These are phyloP conservation scores for Fragum fragum DNA, from an alignment of 2,888 invertebrate genomes.

Conservation along the genomic window DNA sequence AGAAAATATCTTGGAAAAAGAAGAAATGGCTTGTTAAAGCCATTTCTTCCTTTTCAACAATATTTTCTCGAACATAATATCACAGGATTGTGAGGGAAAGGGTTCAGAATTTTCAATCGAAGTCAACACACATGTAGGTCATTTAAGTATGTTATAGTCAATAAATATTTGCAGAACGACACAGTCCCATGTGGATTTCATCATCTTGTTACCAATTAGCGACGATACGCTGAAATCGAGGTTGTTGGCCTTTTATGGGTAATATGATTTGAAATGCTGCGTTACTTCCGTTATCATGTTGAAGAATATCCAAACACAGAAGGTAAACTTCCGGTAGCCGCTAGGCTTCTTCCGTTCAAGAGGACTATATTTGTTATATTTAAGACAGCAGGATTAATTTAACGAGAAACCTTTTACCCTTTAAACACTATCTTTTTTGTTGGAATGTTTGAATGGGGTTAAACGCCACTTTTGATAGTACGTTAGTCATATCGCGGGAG, in stretches of 20 bases:
- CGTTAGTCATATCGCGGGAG: no score
- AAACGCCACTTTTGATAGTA: no score
- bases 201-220: not conserved
- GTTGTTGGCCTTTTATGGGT: not conserved
- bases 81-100: no score
- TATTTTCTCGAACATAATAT: no score
- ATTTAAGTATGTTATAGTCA: not conserved
- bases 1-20: no score
- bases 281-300: not conserved
- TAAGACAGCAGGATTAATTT: not conserved
- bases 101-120: no score
- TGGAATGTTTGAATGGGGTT: no score
- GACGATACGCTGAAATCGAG: not conserved
- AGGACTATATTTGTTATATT: not conserved
- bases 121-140: not conserved
- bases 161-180: not conserved
- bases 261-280: not conserved
- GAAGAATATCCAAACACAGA: not conserved
- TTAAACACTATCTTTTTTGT: no score
- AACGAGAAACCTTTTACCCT: not conserved
- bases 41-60: no score
- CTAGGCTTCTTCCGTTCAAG: not conserved
- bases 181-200: not conserved
- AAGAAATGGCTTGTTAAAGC: no score
- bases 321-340: not conserved